phyloP scores from a whole-genome alignment of 2,797 vertebrate genomes.

The Esox lucius region DNA sequence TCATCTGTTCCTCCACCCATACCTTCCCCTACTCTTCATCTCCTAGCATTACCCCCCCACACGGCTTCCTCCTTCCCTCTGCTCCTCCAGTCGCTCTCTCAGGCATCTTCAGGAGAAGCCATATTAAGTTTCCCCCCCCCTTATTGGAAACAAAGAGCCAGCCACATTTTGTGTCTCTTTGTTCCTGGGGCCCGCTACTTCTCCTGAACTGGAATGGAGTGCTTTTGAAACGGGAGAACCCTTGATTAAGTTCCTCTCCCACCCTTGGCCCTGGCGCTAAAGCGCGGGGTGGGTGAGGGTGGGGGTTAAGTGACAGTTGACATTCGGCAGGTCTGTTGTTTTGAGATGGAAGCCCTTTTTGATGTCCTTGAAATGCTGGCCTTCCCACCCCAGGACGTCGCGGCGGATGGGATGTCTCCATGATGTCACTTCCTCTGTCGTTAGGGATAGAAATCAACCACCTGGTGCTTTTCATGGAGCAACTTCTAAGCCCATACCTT shows the following conservation, averaged over 20 bases:
- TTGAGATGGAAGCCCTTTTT: slow-evolving; percentile 56
- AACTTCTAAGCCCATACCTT: slow-evolving; percentile 25
- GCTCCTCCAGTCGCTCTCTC: not conserved
- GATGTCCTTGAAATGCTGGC: slow-evolving; percentile 47
- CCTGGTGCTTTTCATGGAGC: slow-evolving; percentile 50
- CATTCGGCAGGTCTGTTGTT: slow-evolving; percentile 65
- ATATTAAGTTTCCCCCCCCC: slow-evolving; percentile 16
- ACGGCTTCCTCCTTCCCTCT: not conserved
- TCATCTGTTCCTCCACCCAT: not conserved
- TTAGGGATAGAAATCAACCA: slow-evolving; percentile 19
- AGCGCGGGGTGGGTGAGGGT: slow-evolving; percentile 31
- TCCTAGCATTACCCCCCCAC: not conserved
- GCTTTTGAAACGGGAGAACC: slow-evolving; percentile 75
- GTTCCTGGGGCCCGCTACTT: slow-evolving; percentile 44
- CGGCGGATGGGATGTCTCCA: slow-evolving; percentile 1
- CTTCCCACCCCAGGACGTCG: not conserved
- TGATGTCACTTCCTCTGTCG: slow-evolving; percentile 51
- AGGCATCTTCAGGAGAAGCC: slow-evolving; percentile 22
- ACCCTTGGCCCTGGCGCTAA: slow-evolving; percentile 60
- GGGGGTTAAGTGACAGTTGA: slow-evolving; percentile 74
- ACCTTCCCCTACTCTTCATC: not conserved
- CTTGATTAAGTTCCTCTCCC: slow-evolving; percentile 72
- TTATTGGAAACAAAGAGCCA: slow-evolving; percentile 44
- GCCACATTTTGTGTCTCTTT: slow-evolving; percentile 43
- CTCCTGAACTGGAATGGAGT: slow-evolving; percentile 39